A percentile compares a stretch with the other conserved stretches of the same genome.
Conservation (phyloP, 1,140 invertebrate genomes). For the Cephus cinctus region DNA sequence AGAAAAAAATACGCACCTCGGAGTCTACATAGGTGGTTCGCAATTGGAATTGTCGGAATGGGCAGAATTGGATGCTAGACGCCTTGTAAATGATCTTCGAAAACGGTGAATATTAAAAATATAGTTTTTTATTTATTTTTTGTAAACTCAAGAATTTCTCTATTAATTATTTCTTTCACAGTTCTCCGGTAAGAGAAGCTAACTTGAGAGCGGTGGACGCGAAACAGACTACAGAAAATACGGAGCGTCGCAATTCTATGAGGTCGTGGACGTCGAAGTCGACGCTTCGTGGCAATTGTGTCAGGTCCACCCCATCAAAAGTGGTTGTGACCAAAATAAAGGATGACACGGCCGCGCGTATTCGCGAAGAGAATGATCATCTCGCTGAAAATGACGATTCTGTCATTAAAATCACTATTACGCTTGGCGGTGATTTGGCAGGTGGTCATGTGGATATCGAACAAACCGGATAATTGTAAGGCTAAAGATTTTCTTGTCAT, state of each 20-base stretch:
- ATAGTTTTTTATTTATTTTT: neutral
- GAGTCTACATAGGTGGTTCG: constrained; percentile 2
- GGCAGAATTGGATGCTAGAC: constrained; percentile 26
- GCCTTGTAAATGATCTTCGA: constrained; percentile 20
- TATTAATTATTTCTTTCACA: constrained; percentile 8
- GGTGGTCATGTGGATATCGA: no score
- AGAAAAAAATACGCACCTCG: constrained; percentile 10
- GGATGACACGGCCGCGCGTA: constrained; percentile 20
- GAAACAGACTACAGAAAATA: constrained; percentile 2
- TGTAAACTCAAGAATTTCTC: neutral
- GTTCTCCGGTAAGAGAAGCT: neutral
- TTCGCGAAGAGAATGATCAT: constrained; percentile 27
- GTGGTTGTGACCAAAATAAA: constrained; percentile 1
- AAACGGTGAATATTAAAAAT: constrained; percentile 12
- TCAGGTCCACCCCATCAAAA: neutral
- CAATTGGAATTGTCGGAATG: constrained; percentile 19
- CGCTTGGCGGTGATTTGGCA: no score
- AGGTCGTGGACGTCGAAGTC: neutral
- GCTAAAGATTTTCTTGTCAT: no score
- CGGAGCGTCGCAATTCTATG: neutral
- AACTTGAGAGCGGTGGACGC: constrained; percentile 2
- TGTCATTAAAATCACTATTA: constrained; percentile 35
- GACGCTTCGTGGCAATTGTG: neutral
- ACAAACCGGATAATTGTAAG: no score
- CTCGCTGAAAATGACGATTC: constrained; percentile 22